These are phyloP conservation scores for Sus scrofa DNA, from an alignment of 2,113 vertebrate species.

Conservation along the genomic window T2T-Sscrofa CM000813.6:150012501-150013000, in stretches of 20 bases:
- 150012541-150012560: not conserved
- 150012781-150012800: not conserved
- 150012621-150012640: not conserved
- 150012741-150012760: not conserved
- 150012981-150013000: not conserved
- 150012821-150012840: not conserved
- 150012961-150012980: not conserved
- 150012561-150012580: not conserved
- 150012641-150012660: not conserved
- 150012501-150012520: not conserved
- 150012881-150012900: not conserved
- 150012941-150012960: conserved; percentile 13
- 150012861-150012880: not conserved
- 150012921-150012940: not conserved
- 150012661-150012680: not conserved
- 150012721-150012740: not conserved
- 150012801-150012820: not conserved
- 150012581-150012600: not conserved
- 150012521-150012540: not conserved
- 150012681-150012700: conserved; percentile 19
- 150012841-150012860: not conserved
- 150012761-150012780: not conserved
- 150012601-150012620: not conserved
- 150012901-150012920: not conserved
- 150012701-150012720: not conserved